These are phyloP conservation scores for Aphidius ervi DNA, from an alignment of 1,140 invertebrate genomes.

Conservation along the genomic window DNA sequence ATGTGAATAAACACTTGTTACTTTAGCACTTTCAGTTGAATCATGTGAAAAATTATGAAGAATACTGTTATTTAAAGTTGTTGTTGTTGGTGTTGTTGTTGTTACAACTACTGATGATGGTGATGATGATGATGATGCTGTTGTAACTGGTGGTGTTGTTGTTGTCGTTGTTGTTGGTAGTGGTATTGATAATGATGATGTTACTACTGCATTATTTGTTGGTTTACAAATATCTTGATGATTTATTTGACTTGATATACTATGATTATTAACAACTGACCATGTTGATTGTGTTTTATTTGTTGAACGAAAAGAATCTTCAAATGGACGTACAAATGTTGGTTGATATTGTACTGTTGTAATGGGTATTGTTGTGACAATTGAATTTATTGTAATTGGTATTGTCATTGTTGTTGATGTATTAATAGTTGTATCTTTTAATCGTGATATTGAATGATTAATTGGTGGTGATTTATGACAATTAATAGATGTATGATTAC, in stretches of 20 bases:
- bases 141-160: conserved; percentile 8
- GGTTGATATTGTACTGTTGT: conserved; percentile 33
- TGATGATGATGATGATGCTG: neutral
- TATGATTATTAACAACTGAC: conserved; percentile 34
- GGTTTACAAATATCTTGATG: conserved; percentile 32
- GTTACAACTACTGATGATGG: too few relatives aligned
- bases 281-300: conserved; percentile 26
- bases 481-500: conserved; percentile 24
- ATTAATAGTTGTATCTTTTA: conserved; percentile 27
- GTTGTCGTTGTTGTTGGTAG: too few relatives aligned
- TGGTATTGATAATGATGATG: neutral
- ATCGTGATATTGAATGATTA: conserved; percentile 25
- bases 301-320: conserved; percentile 47
- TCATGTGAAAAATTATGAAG: neutral
- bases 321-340: conserved; percentile 52
- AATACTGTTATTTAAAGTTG: neutral
- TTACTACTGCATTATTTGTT: conserved; percentile 8
- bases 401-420: conserved; percentile 16
- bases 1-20: conserved; percentile 25
- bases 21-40: conserved; percentile 24
- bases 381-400: neutral
- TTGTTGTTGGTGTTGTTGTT: too few relatives aligned
- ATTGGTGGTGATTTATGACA: conserved; percentile 32
- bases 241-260: conserved; percentile 35
- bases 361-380: conserved; percentile 10